A percentile compares a stretch with the other conserved stretches of the same genome.
Evolutionary conservation across 2,888 invertebrate species (phyloP).

Genomic region (Smittia aterrima): DNA sequence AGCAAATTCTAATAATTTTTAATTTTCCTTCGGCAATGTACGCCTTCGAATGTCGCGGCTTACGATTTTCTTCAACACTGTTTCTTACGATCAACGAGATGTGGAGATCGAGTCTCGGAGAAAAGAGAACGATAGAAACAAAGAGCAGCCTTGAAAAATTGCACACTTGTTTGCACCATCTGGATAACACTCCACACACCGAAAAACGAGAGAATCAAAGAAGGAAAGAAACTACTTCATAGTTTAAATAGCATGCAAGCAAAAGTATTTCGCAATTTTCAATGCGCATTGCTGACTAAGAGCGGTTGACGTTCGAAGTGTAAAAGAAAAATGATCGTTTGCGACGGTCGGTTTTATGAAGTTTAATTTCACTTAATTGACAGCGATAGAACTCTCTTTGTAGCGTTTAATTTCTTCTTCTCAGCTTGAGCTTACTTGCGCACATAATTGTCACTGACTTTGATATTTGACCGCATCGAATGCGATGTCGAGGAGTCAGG

Average conservation of each 20-base stretch:
- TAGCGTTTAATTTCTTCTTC: background rate
- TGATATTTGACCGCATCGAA: conserved; percentile 41
- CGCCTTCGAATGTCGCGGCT: background rate
- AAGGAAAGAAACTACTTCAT: background rate
- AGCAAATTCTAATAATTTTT: no score
- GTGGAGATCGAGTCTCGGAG: background rate
- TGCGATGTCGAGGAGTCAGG: conserved; percentile 5
- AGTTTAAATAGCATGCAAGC: background rate
- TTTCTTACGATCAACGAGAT: background rate
- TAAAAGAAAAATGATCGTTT: background rate
- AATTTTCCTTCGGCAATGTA: background rate
- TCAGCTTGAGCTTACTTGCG: background rate
- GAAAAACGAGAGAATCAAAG: background rate
- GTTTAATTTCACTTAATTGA: conserved; percentile 28
- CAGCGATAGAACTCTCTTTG: background rate
- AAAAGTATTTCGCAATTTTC: conserved; percentile 13
- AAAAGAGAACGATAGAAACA: conserved; percentile 1
- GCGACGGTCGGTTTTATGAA: conserved; percentile 1
- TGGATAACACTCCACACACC: conserved; percentile 7
- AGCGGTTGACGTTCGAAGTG: conserved; percentile 9
- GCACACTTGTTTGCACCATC: conserved; percentile 27
- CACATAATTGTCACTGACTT: conserved; percentile 37
- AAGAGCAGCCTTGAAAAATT: conserved; percentile 23
- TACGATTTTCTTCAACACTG: background rate
- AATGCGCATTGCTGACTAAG: background rate